These are phyloP conservation scores for Amphiura filiformis DNA, from an alignment of 35 echinoderm and acorn worm genomes.

Conservation along the genomic window DNA sequence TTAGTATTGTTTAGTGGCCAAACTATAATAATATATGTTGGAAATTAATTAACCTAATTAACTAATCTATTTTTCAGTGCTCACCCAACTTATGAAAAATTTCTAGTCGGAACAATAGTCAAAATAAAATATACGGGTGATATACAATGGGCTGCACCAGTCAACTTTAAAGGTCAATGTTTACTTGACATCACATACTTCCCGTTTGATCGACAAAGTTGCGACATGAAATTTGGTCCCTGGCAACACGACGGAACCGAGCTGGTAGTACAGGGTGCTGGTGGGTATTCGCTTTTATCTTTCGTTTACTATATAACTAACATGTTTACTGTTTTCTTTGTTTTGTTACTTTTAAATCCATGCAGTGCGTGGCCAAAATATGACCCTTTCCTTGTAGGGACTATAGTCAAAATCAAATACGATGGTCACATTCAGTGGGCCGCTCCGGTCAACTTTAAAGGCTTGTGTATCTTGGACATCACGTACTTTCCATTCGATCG, in stretches of 20 bases:
- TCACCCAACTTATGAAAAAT: conserved; percentile 46
- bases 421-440: conserved; percentile 81
- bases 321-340: not conserved
- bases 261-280: conserved; percentile 51
- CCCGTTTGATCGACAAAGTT: conserved; percentile 86
- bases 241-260: conserved; percentile 89
- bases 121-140: conserved; percentile 68
- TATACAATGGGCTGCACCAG: conserved; percentile 86
- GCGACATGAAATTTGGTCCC: conserved; percentile 97
- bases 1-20: too few relatives aligned
- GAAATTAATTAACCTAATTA: too few relatives aligned
- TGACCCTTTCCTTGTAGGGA: conserved; percentile 63
- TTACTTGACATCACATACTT: conserved; percentile 74
- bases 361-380: conserved; percentile 54
- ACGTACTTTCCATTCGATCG: conserved; percentile 91
- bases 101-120: conserved; percentile 62
- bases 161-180: conserved; percentile 92
- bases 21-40: too few relatives aligned
- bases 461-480: conserved; percentile 72
- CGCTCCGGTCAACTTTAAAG: conserved; percentile 90
- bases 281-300: not conserved
- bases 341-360: conserved; percentile 1
- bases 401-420: conserved; percentile 73
- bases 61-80: conserved; percentile 60
- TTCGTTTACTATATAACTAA: too few relatives aligned